phyloP scores from a whole-genome alignment of 2,888 invertebrate genomes.

The Prosopocoilus inquinatus region DNA sequence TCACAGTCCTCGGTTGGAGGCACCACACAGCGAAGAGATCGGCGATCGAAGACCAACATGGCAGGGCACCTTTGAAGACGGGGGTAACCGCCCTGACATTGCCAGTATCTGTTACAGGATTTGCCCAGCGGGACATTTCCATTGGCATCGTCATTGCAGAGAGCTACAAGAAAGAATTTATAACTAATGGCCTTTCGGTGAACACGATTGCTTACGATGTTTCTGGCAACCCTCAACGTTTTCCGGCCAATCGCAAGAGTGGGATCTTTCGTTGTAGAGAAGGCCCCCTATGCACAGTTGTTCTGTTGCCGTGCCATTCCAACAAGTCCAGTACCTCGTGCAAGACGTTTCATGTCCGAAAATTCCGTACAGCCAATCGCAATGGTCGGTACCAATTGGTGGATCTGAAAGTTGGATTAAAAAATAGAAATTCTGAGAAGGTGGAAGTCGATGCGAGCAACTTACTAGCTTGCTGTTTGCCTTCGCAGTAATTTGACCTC shows the following conservation, averaged over 20 bases:
- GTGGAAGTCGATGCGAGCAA: constrained; percentile 20
- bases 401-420: constrained; percentile 58
- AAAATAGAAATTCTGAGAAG: constrained; percentile 1
- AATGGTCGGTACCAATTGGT: constrained; percentile 81
- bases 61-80: constrained; percentile 87
- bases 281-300: constrained; percentile 90
- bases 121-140: constrained; percentile 89
- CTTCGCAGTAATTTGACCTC: constrained; percentile 84
- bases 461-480: constrained; percentile 73
- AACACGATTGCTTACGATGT: constrained; percentile 71
- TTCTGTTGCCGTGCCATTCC: constrained; percentile 91
- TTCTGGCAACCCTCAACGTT: constrained; percentile 92
- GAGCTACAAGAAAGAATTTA: constrained; percentile 56
- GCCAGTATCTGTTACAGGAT: constrained; percentile 93
- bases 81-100: constrained; percentile 91
- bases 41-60: constrained; percentile 82
- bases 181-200: neutral
- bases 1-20: constrained; percentile 90
- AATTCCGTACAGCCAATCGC: constrained; percentile 91
- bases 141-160: constrained; percentile 88
- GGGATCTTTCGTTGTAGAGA: constrained; percentile 85
- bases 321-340: constrained; percentile 92
- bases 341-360: constrained; percentile 93
- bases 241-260: constrained; percentile 93
- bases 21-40: constrained; percentile 80